Evolutionary conservation across 92 coral and sea anemone species (phyloP).

Genomic region (Montipora capitata): DNA sequence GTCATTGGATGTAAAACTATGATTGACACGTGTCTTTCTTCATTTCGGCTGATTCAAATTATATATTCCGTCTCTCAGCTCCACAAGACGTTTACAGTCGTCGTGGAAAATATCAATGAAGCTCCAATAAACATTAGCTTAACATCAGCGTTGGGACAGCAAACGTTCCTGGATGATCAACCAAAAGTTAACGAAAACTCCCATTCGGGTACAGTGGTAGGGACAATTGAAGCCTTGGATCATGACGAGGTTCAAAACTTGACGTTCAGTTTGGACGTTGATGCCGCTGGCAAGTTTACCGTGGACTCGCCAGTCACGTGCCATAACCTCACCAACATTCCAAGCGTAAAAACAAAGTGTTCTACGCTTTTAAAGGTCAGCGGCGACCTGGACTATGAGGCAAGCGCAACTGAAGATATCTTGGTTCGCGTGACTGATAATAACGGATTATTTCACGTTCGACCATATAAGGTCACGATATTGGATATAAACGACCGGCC

Average conservation of each 20-base stretch:
- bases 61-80: conserved; percentile 51
- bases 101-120: conserved; percentile 90
- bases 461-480: conserved; percentile 76
- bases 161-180: conserved; percentile 79
- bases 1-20: too few species aligned
- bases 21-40: too few species aligned
- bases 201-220: conserved; percentile 76
- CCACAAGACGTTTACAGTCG: conserved; percentile 82
- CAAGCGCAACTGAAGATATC: conserved; percentile 76
- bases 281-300: conserved; percentile 83
- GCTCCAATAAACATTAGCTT: conserved; percentile 92
- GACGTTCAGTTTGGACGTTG: conserved; percentile 77
- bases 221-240: conserved; percentile 91
- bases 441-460: conserved; percentile 82
- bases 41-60: too few species aligned
- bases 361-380: conserved; percentile 76
- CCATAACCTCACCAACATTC: conserved; percentile 77
- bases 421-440: conserved; percentile 88
- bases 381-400: conserved; percentile 83
- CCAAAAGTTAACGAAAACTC: conserved; percentile 89
- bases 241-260: conserved; percentile 90
- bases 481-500: conserved; percentile 92
- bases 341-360: conserved; percentile 84
- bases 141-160: conserved; percentile 83
- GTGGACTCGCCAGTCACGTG: conserved; percentile 74